Percentiles rank a stretch among this genome's conserved stretches.
Conservation (phyloP, 2,888 invertebrate species). For the Melipona bicolor region DNA sequence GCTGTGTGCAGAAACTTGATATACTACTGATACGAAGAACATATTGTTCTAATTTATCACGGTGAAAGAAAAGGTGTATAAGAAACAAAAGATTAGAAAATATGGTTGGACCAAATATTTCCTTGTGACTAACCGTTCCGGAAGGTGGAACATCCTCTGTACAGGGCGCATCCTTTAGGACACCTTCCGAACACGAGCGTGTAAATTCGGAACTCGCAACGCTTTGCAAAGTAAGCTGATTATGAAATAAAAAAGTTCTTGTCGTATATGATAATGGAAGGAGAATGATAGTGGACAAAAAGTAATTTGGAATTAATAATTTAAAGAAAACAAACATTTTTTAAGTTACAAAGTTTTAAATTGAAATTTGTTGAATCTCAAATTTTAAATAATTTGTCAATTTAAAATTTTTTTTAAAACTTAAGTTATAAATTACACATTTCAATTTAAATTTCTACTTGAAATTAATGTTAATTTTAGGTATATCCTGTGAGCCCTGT, state of each 20-base stretch:
- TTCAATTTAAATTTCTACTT: not conserved
- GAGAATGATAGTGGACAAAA: constrained; percentile 17
- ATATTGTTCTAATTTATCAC: constrained; percentile 1
- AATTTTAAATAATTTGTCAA: not conserved
- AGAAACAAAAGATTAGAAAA: constrained; percentile 35
- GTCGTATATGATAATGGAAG: not conserved
- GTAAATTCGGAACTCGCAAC: constrained; percentile 83
- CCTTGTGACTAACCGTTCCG: constrained; percentile 79
- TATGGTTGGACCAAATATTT: constrained; percentile 75
- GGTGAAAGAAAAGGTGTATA: constrained; percentile 31
- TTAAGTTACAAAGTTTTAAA: not conserved
- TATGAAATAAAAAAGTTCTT: not conserved
- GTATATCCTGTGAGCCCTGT: constrained; percentile 83
- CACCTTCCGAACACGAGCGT: constrained; percentile 77
- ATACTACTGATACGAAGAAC: not conserved
- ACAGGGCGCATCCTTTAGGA: constrained; percentile 70
- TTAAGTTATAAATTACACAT: not conserved
- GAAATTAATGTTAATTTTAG: constrained; percentile 56
- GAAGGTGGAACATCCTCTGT: constrained; percentile 69
- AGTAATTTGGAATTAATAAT: not conserved
- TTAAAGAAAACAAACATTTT: not conserved
- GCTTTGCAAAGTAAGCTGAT: constrained; percentile 79
- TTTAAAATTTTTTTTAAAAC: not conserved
- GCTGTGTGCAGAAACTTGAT: constrained; percentile 15
- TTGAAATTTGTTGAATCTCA: not conserved